Percentiles rank a stretch among this genome's conserved stretches.
phyloP scores from a whole-genome alignment of 1,140 invertebrate species.

The Drosophila ficusphila region DNA sequence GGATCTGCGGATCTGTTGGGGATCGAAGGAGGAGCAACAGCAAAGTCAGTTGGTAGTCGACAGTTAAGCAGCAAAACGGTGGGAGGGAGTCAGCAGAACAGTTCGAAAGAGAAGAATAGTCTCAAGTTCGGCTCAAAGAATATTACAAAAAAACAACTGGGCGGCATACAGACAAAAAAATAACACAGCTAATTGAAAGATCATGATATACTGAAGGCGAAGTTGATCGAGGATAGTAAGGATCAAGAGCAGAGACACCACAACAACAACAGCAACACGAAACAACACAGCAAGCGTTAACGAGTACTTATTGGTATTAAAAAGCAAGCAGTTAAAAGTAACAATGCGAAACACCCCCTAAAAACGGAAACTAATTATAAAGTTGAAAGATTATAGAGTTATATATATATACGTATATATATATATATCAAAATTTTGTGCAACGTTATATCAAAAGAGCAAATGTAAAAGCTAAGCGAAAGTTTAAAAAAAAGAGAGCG shows the following conservation, averaged over 20 bases:
- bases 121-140: slow-evolving; percentile 36
- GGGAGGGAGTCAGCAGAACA: slow-evolving; percentile 46
- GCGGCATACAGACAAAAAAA: slow-evolving; percentile 17
- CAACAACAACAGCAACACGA: not conserved
- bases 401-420: slow-evolving; percentile 43
- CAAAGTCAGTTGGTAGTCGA: slow-evolving; percentile 63
- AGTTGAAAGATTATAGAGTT: slow-evolving; percentile 53
- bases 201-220: not conserved
- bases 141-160: slow-evolving; percentile 1
- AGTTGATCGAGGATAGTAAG: slow-evolving; percentile 4
- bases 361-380: slow-evolving; percentile 56
- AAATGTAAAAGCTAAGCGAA: slow-evolving; percentile 35
- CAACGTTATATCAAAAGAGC: slow-evolving; percentile 78
- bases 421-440: slow-evolving; percentile 73
- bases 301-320: slow-evolving; percentile 57
- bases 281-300: slow-evolving; percentile 12
- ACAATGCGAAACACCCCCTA: not conserved
- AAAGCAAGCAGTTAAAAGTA: slow-evolving; percentile 7
- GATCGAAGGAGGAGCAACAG: slow-evolving; percentile 9
- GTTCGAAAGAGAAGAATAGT: slow-evolving; percentile 37
- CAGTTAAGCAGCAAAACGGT: slow-evolving; percentile 57
- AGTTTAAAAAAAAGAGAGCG: slow-evolving; percentile 13
- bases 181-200: slow-evolving; percentile 1
- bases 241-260: slow-evolving; percentile 17
- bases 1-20: not conserved